These are phyloP conservation scores for Pogonus chalceus DNA, from an alignment of 1,140 invertebrate species.

Conservation along the genomic window DNA sequence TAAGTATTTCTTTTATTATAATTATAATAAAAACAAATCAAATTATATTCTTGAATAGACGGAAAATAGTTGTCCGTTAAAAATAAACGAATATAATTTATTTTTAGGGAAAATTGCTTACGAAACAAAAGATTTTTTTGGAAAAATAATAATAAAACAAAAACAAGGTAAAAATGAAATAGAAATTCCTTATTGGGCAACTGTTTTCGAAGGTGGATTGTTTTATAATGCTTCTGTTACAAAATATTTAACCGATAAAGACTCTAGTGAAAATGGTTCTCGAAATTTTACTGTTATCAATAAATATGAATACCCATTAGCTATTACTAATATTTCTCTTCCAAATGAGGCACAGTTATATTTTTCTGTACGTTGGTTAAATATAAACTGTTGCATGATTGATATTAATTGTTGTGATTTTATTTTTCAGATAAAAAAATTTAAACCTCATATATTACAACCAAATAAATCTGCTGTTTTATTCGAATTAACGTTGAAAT, in stretches of 20 bases:
- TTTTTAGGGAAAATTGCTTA: slow-evolving; percentile 44
- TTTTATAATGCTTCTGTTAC: slow-evolving; percentile 42
- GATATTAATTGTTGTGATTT: slow-evolving; percentile 10
- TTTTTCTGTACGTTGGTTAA: slow-evolving; percentile 42
- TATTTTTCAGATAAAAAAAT: slow-evolving; percentile 44
- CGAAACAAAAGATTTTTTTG: slow-evolving; percentile 45
- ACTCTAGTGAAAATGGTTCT: slow-evolving; percentile 29
- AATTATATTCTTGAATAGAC: too few relatives aligned
- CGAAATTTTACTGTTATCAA: slow-evolving; percentile 56
- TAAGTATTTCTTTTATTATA: slow-evolving; percentile 38
- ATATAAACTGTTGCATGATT: slow-evolving; percentile 1
- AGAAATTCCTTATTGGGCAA: slow-evolving; percentile 46
- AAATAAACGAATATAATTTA: slow-evolving; percentile 7
- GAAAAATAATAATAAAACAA: slow-evolving; percentile 59
- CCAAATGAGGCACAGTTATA: slow-evolving; percentile 45
- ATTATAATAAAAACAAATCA: neutral
- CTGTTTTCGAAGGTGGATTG: slow-evolving; percentile 45
- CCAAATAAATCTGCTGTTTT: slow-evolving; percentile 49
- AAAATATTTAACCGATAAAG: slow-evolving; percentile 45
- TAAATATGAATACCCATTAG: slow-evolving; percentile 57
- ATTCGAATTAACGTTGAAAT: slow-evolving; percentile 47
- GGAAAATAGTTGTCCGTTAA: slow-evolving; percentile 6
- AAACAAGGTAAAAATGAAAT: slow-evolving; percentile 50
- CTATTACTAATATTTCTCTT: slow-evolving; percentile 59
- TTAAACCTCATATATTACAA: slow-evolving; percentile 49